phyloP scores from a whole-genome alignment of 2,113 vertebrate species.

The Bos indicus region DNA sequence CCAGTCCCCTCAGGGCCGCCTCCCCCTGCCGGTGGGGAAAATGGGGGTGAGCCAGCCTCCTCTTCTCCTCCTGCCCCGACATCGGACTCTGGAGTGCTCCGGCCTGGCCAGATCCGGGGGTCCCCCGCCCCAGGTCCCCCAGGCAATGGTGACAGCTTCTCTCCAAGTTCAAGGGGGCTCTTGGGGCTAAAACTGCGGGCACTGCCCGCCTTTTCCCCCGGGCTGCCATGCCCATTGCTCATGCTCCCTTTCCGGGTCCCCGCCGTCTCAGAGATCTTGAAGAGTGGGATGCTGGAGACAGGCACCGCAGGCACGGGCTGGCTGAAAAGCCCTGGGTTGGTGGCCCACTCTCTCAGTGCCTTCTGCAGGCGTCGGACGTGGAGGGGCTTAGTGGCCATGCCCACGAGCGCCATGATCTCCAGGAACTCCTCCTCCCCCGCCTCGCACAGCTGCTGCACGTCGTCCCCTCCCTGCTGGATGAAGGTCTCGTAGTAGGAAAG shows the following conservation, averaged over 20 bases:
- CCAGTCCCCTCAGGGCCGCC: slow-evolving; percentile 78
- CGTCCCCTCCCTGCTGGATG: slow-evolving; percentile 99
- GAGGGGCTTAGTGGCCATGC: slow-evolving; percentile 98
- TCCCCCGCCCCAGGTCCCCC: slow-evolving; percentile 71
- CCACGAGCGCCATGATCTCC: slow-evolving; percentile 99
- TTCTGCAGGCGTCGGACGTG: slow-evolving; percentile 97
- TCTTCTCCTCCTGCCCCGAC: slow-evolving; percentile 82
- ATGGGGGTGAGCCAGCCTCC: slow-evolving; percentile 86
- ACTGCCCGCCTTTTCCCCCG: slow-evolving; percentile 79
- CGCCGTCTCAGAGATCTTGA: slow-evolving; percentile 89
- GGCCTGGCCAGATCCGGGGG: slow-evolving; percentile 82
- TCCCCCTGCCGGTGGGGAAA: slow-evolving; percentile 76
- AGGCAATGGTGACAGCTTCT: slow-evolving; percentile 88
- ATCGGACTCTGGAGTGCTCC: slow-evolving; percentile 89
- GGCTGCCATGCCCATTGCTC: slow-evolving; percentile 89
- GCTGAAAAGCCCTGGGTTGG: slow-evolving; percentile 94
- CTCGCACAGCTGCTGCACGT: slow-evolving; percentile 97
- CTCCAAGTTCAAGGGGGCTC: slow-evolving; percentile 92
- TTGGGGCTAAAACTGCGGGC: slow-evolving; percentile 87
- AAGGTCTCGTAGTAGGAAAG: slow-evolving; percentile 98
- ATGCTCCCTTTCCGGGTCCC: slow-evolving; percentile 82
- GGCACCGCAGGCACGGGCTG: slow-evolving; percentile 90
- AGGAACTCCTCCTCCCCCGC: slow-evolving; percentile 97
- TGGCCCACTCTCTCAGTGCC: slow-evolving; percentile 95
- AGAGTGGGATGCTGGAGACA: slow-evolving; percentile 90